Percentiles rank a stretch among this genome's conserved stretches.
These are phyloP conservation scores for Aphaenogaster rudis DNA, from an alignment of 1,140 invertebrate genomes.

Conservation along the genomic window DNA sequence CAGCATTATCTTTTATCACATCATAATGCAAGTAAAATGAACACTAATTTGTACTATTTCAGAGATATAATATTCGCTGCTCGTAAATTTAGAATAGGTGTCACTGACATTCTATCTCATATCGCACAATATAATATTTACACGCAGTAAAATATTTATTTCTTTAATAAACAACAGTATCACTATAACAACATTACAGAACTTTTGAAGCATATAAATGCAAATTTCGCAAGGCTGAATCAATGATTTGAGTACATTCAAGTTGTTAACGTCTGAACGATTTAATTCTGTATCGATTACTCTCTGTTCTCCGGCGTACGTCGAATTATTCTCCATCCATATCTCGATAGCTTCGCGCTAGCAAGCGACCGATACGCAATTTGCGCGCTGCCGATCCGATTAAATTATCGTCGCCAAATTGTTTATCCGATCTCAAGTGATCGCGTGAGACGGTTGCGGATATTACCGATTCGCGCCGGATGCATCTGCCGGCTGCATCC, in stretches of 20 bases:
- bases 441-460: conserved; percentile 52
- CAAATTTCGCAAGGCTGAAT: conserved; percentile 22
- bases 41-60: neutral
- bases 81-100: neutral
- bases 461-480: conserved; percentile 70
- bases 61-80: neutral
- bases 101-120: neutral
- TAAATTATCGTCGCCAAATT: conserved; percentile 77
- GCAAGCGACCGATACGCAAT: conserved; percentile 28
- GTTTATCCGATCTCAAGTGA: conserved; percentile 71
- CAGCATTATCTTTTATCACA: conserved; percentile 21
- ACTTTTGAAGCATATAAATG: conserved; percentile 4
- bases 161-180: neutral
- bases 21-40: conserved; percentile 31
- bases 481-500: conserved; percentile 42
- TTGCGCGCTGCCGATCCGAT: conserved; percentile 45
- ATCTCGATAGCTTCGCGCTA: conserved; percentile 30
- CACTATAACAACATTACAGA: neutral
- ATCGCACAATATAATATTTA: neutral
- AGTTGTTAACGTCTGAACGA: conserved; percentile 24
- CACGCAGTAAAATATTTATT: neutral
- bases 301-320: neutral
- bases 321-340: conserved; percentile 14
- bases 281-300: conserved; percentile 30
- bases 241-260: conserved; percentile 2